These are phyloP conservation scores for Monochamus alternatus DNA, from an alignment of 2,888 invertebrate species.

Conservation along the genomic window DNA sequence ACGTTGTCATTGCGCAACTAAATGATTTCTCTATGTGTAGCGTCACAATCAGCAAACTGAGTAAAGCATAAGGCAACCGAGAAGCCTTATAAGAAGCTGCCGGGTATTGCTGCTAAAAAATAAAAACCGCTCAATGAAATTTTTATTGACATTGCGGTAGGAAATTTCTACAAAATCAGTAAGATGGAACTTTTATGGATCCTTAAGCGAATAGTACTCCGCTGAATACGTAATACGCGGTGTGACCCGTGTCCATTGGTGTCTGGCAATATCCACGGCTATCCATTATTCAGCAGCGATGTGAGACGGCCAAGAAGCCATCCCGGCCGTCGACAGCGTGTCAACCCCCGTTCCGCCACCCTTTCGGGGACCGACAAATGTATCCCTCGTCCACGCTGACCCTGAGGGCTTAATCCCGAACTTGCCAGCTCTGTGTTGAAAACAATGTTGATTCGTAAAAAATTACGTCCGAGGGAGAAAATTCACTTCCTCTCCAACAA, in stretches of 20 bases:
- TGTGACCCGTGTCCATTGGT: constrained; percentile 68
- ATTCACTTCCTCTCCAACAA: constrained; percentile 49
- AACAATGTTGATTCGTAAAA: constrained; percentile 56
- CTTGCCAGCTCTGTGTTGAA: constrained; percentile 54
- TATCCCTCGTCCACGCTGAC: constrained; percentile 67
- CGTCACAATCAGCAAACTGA: too few relatives aligned
- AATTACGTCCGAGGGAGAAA: constrained; percentile 52
- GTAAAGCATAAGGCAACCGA: too few relatives aligned
- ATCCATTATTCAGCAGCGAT: constrained; percentile 69
- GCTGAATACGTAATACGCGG: constrained; percentile 60
- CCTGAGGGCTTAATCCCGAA: constrained; percentile 61
- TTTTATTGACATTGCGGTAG: neutral
- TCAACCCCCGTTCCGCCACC: constrained; percentile 59
- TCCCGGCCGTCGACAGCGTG: constrained; percentile 66
- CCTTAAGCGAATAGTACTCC: constrained; percentile 45
- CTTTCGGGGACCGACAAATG: constrained; percentile 65
- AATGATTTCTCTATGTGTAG: too few relatives aligned
- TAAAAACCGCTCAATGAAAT: too few relatives aligned
- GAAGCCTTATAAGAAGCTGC: too few relatives aligned
- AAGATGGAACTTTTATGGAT: constrained; percentile 41
- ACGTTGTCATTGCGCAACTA: too few relatives aligned
- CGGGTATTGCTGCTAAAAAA: too few relatives aligned
- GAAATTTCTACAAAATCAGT: constrained; percentile 31
- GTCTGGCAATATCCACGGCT: constrained; percentile 65
- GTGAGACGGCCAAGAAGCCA: constrained; percentile 68